phyloP scores from a whole-genome alignment of 2,888 invertebrate species.

The Megaustenia siamemsis region DNA sequence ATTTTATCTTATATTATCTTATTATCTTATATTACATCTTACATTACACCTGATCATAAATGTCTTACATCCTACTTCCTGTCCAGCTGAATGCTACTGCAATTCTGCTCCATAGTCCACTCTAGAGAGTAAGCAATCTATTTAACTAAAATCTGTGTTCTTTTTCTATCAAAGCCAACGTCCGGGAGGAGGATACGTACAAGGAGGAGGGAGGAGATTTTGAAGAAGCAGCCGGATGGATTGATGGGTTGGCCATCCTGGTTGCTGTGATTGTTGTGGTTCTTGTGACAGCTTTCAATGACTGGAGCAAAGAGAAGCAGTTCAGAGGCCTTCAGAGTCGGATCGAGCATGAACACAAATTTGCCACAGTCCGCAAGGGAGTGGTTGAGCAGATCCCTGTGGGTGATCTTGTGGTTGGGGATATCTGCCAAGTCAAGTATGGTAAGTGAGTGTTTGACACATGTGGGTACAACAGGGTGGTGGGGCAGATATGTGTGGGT shows the following conservation, averaged over 20 bases:
- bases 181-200: conserved; percentile 51
- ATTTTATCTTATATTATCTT: too few species aligned
- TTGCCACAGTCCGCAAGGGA: conserved; percentile 94
- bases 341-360: conserved; percentile 99
- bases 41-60: too few species aligned
- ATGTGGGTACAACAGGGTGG: conserved; percentile 83
- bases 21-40: too few species aligned
- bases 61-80: too few species aligned
- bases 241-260: conserved; percentile 99
- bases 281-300: conserved; percentile 99
- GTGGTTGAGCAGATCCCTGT: conserved; percentile 96
- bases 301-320: conserved; percentile 99
- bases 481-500: conserved; percentile 95
- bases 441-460: conserved; percentile 77
- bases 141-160: too few species aligned
- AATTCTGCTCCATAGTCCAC: too few species aligned
- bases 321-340: conserved; percentile 98
- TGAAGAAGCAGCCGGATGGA: conserved; percentile 97
- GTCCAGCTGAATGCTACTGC: too few species aligned
- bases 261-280: conserved; percentile 99
- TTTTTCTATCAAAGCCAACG: neutral
- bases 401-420: conserved; percentile 98
- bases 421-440: conserved; percentile 92
- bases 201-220: conserved; percentile 85
- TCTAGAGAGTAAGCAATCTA: too few species aligned